These are phyloP conservation scores for Pocillopora damicornis DNA, from an alignment of 64 coral and sea anemone species.

Conservation along the genomic window DNA sequence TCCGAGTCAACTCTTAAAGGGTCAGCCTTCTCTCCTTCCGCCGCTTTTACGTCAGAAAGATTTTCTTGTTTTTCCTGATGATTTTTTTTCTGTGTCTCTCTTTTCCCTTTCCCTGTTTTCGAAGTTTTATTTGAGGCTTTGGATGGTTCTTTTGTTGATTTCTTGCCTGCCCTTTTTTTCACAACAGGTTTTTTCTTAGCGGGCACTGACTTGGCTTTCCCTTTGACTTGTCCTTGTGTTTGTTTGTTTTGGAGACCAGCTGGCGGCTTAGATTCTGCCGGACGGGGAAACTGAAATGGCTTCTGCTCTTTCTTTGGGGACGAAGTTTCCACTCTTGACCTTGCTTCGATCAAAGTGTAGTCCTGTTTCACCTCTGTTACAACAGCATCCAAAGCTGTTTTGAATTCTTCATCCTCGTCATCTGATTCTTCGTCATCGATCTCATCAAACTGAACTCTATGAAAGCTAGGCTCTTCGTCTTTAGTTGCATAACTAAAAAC, in stretches of 20 bases:
- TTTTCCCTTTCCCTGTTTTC: conserved; percentile 30
- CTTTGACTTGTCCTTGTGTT: conserved; percentile 20
- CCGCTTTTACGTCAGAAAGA: not conserved
- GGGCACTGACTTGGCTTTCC: conserved; percentile 34
- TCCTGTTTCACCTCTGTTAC: conserved; percentile 70
- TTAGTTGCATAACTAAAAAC: conserved; percentile 59
- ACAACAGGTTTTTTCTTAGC: not conserved
- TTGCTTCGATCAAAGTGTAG: conserved; percentile 25
- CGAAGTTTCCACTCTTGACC: conserved; percentile 21
- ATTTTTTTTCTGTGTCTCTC: conserved; percentile 37
- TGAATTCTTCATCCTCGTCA: conserved; percentile 65
- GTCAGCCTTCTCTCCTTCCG: conserved; percentile 9
- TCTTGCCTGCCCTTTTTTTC: conserved; percentile 26
- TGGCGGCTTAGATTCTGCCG: conserved; percentile 56
- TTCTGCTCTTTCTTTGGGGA: conserved; percentile 55
- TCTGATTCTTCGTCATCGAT: conserved; percentile 59
- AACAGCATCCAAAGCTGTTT: conserved; percentile 69
- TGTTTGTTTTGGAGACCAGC: conserved; percentile 49
- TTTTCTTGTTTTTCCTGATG: conserved; percentile 11
- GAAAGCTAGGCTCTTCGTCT: conserved; percentile 32
- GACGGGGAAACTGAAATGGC: conserved; percentile 78
- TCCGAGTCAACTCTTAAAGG: conserved; percentile 72
- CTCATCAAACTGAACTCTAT: conserved; percentile 32
- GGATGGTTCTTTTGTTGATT: conserved; percentile 11
- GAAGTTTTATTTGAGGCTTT: conserved; percentile 10